Evolutionary conservation across 2,113 vertebrate species (phyloP), one percentile per base, ranked within the genome.

Genomic region (Erinaceus europaeus): DNA sequence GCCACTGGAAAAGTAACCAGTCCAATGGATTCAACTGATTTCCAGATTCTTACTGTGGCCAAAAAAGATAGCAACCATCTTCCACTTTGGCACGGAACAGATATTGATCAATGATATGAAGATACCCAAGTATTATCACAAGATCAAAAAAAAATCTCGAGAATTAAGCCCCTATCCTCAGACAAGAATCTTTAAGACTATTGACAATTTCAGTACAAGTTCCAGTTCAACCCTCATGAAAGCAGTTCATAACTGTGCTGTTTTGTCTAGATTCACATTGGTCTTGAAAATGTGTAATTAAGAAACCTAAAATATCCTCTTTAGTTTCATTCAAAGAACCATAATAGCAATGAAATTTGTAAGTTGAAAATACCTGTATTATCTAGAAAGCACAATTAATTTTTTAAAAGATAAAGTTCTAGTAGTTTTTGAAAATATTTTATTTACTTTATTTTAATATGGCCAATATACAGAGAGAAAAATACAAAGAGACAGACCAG

Each of bases 141-240:
- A 62, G 52, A 76, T 87, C 14, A 25, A 40, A 90, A 90, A 90
- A 90, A 50, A 27, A 71, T 74, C 69, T 89, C 69, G 20, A 80
- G 21, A 69, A 25, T 40, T 29, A 25, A 76, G 55, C 14, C 18
- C 12, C 55, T 77, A 8, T 14, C 14, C 34, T 61, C 18, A 29
- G 25, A n/a, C n/a, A 38, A n/a, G 23, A 78, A 40, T 18, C 29
- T 92, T 87, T 74, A 50, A 32, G 73, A 25, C 20, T 65, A 6
- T 36, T 50, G 53, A 78, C 81, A 84, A 71, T 71, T n/a, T 81
- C 52, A 61, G 0, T 48, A 7, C 7, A 25, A 50, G 11, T 36
- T 25, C 50, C 36, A 17, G 42, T 77, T 61, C 46, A 88, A 21
- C 6, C 17, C 8, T 42, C 9, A 38, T 44, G 57, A 84, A 27